Conservation (phyloP, 2,888 invertebrate genomes). For the Coenonympha glycerion region DNA sequence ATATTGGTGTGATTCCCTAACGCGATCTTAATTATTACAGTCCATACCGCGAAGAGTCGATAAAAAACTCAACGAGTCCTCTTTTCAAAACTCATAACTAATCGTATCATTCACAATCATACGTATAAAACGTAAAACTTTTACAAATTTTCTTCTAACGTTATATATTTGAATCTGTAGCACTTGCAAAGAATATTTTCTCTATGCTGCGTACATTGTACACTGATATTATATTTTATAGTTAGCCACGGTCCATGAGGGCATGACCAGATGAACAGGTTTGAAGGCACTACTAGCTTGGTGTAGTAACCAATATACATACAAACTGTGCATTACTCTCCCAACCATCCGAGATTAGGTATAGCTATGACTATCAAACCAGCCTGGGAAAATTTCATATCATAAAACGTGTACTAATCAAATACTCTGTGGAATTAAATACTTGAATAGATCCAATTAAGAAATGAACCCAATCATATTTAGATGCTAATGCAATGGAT, state of each 20-base stretch:
- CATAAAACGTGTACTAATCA: constrained; percentile 33
- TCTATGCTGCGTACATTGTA: too few species aligned
- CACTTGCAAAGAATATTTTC: too few species aligned
- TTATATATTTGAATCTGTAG: too few species aligned
- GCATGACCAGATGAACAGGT: constrained; percentile 61
- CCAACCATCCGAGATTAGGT: constrained; percentile 57
- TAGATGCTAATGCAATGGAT: constrained; percentile 8
- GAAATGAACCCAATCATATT: constrained; percentile 2
- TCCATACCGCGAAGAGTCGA: too few species aligned
- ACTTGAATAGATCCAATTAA: constrained; percentile 5
- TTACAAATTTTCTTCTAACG: too few species aligned
- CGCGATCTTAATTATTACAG: too few species aligned
- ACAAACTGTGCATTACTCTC: constrained; percentile 61
- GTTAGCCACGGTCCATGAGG: constrained; percentile 61
- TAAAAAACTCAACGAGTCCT: too few species aligned
- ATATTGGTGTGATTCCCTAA: too few species aligned
- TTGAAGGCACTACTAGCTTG: constrained; percentile 64
- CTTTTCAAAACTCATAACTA: too few species aligned
- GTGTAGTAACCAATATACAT: constrained; percentile 73
- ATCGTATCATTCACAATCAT: too few species aligned
- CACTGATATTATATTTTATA: constrained; percentile 50
- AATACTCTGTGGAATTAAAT: constrained; percentile 11
- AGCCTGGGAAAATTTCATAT: constrained; percentile 70
- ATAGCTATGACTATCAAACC: constrained; percentile 44
- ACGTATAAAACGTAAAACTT: too few species aligned